These are phyloP conservation scores for Enteromius afrohamiltoni DNA, from an alignment of 2,797 vertebrate genomes.

Conservation along the genomic window DNA sequence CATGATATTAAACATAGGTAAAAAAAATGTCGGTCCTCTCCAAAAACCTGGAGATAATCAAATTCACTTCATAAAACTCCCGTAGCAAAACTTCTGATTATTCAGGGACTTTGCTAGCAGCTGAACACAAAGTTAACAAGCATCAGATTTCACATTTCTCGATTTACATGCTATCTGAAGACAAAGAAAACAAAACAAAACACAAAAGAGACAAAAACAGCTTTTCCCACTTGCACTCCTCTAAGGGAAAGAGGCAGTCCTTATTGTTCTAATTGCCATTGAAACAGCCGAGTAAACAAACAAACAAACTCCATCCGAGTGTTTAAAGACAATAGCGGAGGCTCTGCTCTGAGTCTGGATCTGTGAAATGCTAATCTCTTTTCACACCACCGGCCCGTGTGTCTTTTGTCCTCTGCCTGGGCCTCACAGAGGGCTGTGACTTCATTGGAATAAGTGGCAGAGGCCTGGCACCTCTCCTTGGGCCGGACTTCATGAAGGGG, in stretches of 20 bases:
- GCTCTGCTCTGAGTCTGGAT: conserved; percentile 71
- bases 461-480: conserved; percentile 63
- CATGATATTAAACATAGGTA: neutral
- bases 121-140: conserved; percentile 31
- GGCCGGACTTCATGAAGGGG: conserved; percentile 61
- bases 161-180: conserved; percentile 29
- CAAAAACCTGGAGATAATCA: conserved; percentile 6
- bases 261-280: conserved; percentile 77
- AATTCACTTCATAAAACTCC: neutral
- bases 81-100: conserved; percentile 25
- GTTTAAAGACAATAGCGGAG: conserved; percentile 67
- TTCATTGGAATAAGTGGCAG: conserved; percentile 72
- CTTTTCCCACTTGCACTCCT: conserved; percentile 53
- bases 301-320: conserved; percentile 76
- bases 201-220: conserved; percentile 29
- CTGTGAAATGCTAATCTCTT: conserved; percentile 78
- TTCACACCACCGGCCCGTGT: conserved; percentile 68
- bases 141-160: conserved; percentile 40
- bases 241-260: conserved; percentile 54
- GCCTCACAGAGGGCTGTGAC: conserved; percentile 65
- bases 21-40: neutral
- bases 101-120: conserved; percentile 19
- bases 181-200: conserved; percentile 38
- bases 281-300: conserved; percentile 77
- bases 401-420: conserved; percentile 68